A percentile compares a stretch with the other conserved stretches of the same genome.
Evolutionary conservation across 2,797 vertebrate genomes (phyloP).

Genomic region (Gambusia yucatana): DNA sequence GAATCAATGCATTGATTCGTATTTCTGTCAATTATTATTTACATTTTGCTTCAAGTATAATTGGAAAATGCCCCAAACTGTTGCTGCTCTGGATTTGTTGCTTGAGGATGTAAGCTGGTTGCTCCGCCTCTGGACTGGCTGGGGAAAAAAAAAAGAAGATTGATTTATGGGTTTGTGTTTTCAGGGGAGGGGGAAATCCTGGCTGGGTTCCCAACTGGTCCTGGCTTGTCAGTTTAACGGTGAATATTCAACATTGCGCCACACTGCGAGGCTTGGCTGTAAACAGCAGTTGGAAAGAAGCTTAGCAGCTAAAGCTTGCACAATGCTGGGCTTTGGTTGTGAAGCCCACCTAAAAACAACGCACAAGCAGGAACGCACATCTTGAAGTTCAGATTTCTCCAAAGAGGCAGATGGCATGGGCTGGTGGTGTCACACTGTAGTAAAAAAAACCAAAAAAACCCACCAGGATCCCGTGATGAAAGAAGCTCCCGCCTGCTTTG

Average conservation of each 20-base stretch:
- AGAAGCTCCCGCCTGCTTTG: conserved; percentile 80
- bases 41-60: conserved; percentile 28
- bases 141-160: conserved; percentile 17
- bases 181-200: conserved; percentile 51
- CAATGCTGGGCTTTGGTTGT: conserved; percentile 65
- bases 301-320: conserved; percentile 61
- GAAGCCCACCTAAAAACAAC: conserved; percentile 72
- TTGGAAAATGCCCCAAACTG: conserved; percentile 30
- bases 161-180: conserved; percentile 43
- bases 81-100: conserved; percentile 18
- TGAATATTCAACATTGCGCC: conserved; percentile 81
- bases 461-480: conserved; percentile 81
- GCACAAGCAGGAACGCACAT: conserved; percentile 63
- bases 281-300: conserved; percentile 70
- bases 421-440: conserved; percentile 75
- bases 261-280: conserved; percentile 67
- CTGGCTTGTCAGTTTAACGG: conserved; percentile 81
- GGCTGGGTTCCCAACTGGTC: conserved; percentile 73
- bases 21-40: conserved; percentile 32
- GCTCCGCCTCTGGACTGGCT: conserved; percentile 46
- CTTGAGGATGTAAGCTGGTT: conserved; percentile 27
- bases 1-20: conserved; percentile 35
- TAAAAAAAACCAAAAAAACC: conserved; percentile 21
- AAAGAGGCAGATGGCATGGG: conserved; percentile 84
- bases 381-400: conserved; percentile 76